A percentile compares a stretch with the other conserved stretches of the same genome.
Conservation (phyloP, 2,797 vertebrate genomes). For the Decapterus maruadsi region DNA sequence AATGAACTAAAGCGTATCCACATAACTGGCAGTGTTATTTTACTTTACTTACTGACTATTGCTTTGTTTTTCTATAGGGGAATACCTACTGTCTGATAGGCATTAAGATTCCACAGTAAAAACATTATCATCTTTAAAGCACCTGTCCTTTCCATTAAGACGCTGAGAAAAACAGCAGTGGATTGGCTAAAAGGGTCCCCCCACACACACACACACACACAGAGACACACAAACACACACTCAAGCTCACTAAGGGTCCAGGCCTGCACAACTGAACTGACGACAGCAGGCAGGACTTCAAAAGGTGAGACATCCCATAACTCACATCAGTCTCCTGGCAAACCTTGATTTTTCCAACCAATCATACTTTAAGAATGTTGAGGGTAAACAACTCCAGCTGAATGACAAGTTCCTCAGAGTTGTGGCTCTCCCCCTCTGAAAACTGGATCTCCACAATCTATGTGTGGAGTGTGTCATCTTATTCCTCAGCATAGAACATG, state of each 20-base stretch:
- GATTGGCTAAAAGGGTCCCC: conserved; percentile 42
- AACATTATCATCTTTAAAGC: conserved; percentile 64
- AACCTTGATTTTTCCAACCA: conserved; percentile 76
- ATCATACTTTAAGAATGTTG: conserved; percentile 79
- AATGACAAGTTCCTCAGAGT: conserved; percentile 72
- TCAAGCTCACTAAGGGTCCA: conserved; percentile 41
- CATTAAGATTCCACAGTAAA: conserved; percentile 54
- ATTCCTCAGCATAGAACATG: conserved; percentile 27
- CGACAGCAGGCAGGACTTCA: conserved; percentile 80
- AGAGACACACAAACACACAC: conserved; percentile 32
- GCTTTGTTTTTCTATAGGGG: neutral
- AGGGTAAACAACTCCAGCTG: conserved; percentile 80
- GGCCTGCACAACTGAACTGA: conserved; percentile 75
- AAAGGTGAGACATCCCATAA: conserved; percentile 82
- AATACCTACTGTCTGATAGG: conserved; percentile 38
- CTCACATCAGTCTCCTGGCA: conserved; percentile 81
- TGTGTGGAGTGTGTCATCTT: conserved; percentile 25
- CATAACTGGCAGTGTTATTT: neutral
- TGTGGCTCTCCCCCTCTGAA: conserved; percentile 31
- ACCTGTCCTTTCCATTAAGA: conserved; percentile 77
- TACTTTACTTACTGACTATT: conserved; percentile 2
- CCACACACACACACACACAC: conserved; percentile 20
- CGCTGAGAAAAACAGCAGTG: conserved; percentile 69
- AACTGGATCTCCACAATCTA: conserved; percentile 34
- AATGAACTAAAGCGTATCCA: neutral